Evolutionary conservation across 1,140 invertebrate species (phyloP).

Genomic region (Neelides sp.): DNA sequence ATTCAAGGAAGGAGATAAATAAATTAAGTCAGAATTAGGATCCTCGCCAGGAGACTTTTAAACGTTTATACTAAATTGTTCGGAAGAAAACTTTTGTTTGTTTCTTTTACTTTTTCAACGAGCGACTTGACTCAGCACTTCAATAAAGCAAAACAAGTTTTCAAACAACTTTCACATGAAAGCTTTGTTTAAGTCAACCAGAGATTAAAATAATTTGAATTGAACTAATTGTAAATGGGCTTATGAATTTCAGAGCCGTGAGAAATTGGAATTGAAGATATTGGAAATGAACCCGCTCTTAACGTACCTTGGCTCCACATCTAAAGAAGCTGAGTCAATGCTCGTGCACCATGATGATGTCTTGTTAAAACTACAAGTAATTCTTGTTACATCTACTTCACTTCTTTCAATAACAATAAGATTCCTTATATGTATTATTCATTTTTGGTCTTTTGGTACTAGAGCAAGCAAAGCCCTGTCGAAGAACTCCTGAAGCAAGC

Average conservation of each 20-base stretch:
- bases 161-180: background rate
- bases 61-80: too few species aligned
- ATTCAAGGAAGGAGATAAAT: too few species aligned
- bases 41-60: too few species aligned
- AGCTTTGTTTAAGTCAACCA: background rate
- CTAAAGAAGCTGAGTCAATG: conserved; percentile 60
- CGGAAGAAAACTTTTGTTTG: too few species aligned
- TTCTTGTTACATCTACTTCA: conserved; percentile 7
- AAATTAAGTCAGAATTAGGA: too few species aligned
- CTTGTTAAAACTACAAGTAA: conserved; percentile 66
- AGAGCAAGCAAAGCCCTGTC: conserved; percentile 82
- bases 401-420: background rate
- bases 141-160: background rate
- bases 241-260: conserved; percentile 54
- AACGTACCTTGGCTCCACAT: conserved; percentile 60
- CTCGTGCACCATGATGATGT: conserved; percentile 70
- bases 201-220: background rate
- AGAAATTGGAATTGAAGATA: conserved; percentile 70
- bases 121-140: too few species aligned
- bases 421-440: background rate
- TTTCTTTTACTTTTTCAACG: too few species aligned
- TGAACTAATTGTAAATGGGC: background rate
- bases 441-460: conserved; percentile 32
- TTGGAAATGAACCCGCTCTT: conserved; percentile 72
- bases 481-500: conserved; percentile 74